Evolutionary conservation across 2,797 vertebrate genomes (phyloP).

Genomic region (Cirrhinus molitorella): DNA sequence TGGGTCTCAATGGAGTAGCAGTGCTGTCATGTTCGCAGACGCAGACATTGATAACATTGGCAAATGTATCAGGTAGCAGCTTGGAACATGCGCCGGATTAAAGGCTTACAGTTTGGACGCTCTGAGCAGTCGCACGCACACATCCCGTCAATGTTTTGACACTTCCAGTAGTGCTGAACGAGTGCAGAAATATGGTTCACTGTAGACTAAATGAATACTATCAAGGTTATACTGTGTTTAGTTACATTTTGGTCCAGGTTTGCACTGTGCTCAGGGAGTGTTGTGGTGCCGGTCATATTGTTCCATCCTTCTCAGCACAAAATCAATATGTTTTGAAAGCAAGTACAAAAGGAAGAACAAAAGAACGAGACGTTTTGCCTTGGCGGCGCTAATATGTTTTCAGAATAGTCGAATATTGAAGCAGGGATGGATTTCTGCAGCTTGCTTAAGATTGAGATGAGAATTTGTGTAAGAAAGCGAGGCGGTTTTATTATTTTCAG

Average conservation of each 20-base stretch:
- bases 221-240: not conserved
- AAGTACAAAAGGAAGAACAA: constrained; percentile 15
- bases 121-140: constrained; percentile 42
- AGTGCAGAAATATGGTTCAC: not conserved
- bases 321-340: constrained; percentile 50
- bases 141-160: constrained; percentile 9
- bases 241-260: not conserved
- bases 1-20: constrained; percentile 45
- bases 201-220: not conserved
- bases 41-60: constrained; percentile 63
- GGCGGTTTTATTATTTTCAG: constrained; percentile 15
- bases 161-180: not conserved
- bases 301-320: not conserved
- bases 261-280: not conserved
- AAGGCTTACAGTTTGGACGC: constrained; percentile 72
- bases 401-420: not conserved
- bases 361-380: not conserved
- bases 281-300: not conserved
- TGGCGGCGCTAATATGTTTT: constrained; percentile 1
- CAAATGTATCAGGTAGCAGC: constrained; percentile 72
- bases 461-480: not conserved
- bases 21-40: constrained; percentile 53
- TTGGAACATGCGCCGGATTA: constrained; percentile 74
- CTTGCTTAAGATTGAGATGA: constrained; percentile 2
- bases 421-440: constrained; percentile 20